Evolutionary conservation across 2,113 vertebrate species (phyloP).

Genomic region (Chlorodrepanis virens): DNA sequence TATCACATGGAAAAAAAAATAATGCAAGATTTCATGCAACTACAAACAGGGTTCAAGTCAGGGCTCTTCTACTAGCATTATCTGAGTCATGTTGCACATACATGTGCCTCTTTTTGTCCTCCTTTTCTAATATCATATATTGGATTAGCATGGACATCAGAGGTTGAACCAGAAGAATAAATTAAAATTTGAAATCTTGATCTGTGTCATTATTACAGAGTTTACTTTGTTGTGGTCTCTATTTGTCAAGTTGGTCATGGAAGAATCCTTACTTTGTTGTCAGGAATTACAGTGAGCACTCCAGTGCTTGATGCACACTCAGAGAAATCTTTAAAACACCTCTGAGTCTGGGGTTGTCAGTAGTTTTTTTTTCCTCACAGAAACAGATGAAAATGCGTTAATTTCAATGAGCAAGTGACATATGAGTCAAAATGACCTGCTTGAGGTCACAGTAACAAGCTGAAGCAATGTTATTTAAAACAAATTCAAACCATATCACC

Average conservation of each 20-base stretch:
- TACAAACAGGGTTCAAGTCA: not conserved
- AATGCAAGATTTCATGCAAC: not conserved
- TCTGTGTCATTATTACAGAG: not conserved
- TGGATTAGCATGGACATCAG: not conserved
- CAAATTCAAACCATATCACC: not conserved
- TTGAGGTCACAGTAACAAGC: not conserved
- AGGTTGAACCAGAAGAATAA: not conserved
- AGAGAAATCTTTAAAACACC: not conserved
- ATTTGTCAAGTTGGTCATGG: not conserved
- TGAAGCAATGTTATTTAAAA: not conserved
- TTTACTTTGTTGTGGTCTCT: not conserved
- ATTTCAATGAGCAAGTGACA: not conserved
- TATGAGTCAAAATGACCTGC: not conserved
- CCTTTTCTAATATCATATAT: not conserved
- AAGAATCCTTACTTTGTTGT: not conserved
- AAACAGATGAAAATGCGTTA: not conserved
- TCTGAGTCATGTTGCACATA: not conserved
- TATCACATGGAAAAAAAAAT: not conserved
- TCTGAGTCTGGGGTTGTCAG: not conserved
- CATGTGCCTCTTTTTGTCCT: not conserved
- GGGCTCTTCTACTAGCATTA: not conserved
- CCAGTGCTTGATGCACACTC: not conserved
- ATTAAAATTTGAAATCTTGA: conserved; percentile 13
- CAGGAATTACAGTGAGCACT: not conserved
- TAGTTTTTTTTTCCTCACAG: not conserved